A percentile compares a stretch with the other conserved stretches of the same genome.
phyloP scores from a whole-genome alignment of 2,888 invertebrate species.

The Cartodere bifasciata region DNA sequence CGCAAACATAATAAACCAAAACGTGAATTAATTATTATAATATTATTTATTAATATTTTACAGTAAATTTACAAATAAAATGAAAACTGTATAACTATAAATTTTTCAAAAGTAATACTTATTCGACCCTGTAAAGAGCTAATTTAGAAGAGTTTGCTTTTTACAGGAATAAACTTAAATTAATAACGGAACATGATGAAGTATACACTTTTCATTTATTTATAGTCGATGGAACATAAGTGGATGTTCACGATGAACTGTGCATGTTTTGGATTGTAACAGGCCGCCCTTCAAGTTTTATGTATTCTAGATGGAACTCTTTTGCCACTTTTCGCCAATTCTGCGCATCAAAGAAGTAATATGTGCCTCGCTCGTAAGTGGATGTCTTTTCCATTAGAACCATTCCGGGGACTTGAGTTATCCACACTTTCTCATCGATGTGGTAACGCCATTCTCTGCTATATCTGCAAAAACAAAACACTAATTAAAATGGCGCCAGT shows the following conservation, averaged over 20 bases:
- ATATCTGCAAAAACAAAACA: conserved; percentile 52
- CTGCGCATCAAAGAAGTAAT: conserved; percentile 98
- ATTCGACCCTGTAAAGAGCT: conserved; percentile 27
- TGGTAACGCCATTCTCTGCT: conserved; percentile 99
- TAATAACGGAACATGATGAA: conserved; percentile 23
- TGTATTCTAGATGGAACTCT: conserved; percentile 98
- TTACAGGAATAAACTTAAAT: conserved; percentile 18
- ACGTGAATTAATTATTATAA: conserved; percentile 15
- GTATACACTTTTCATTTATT: conserved; percentile 37
- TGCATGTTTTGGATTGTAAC: conserved; percentile 47
- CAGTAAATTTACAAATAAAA: conserved; percentile 36
- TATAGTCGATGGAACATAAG: conserved; percentile 24
- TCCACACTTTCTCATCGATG: conserved; percentile 98
- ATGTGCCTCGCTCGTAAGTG: conserved; percentile 96
- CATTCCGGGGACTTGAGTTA: conserved; percentile 93
- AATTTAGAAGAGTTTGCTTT: conserved; percentile 4
- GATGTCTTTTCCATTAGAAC: conserved; percentile 89
- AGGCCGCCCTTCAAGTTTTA: conserved; percentile 92
- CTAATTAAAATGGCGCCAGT: too few relatives aligned
- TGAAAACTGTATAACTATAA: conserved; percentile 35
- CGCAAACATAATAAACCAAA: too few relatives aligned
- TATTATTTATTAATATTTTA: conserved; percentile 34
- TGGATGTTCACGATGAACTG: conserved; percentile 20
- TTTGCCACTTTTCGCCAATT: conserved; percentile 99
- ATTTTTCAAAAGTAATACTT: conserved; percentile 31